phyloP scores from a whole-genome alignment of 2,888 invertebrate species.

The Timema cristinae region DNA sequence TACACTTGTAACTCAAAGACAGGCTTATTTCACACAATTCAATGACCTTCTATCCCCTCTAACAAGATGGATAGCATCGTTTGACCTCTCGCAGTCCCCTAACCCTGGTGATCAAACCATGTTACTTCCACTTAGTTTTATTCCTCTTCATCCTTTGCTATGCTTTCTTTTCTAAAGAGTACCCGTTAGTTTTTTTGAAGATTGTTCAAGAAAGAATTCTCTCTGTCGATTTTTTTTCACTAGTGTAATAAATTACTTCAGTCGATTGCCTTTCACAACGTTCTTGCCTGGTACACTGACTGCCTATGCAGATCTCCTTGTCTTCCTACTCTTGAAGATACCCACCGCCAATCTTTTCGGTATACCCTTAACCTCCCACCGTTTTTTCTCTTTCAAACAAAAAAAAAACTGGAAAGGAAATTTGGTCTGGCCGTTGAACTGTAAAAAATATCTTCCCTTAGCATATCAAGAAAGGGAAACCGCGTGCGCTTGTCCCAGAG shows the following conservation, averaged over 20 bases:
- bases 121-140: no score
- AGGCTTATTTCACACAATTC: no score
- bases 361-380: not conserved
- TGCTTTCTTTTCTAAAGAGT: no score
- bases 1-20: no score
- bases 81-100: no score
- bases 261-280: constrained; percentile 20
- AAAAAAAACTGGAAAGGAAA: not conserved
- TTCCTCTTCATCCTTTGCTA: no score
- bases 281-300: not conserved
- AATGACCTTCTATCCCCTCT: no score
- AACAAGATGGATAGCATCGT: no score
- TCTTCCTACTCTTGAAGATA: not conserved
- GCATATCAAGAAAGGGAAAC: not conserved
- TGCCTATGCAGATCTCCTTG: constrained; percentile 5
- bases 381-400: not conserved
- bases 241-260: constrained; percentile 23
- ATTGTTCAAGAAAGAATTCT: constrained; percentile 2
- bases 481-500: not conserved
- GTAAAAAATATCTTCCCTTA: constrained; percentile 13
- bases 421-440: constrained; percentile 9
- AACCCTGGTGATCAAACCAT: no score
- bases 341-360: not conserved
- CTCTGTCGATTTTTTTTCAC: constrained; percentile 8
- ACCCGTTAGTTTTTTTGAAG: not conserved